Base-by-base conservation (phyloP, 2,888 invertebrate species). In the Mythimna vitellina region DNA sequence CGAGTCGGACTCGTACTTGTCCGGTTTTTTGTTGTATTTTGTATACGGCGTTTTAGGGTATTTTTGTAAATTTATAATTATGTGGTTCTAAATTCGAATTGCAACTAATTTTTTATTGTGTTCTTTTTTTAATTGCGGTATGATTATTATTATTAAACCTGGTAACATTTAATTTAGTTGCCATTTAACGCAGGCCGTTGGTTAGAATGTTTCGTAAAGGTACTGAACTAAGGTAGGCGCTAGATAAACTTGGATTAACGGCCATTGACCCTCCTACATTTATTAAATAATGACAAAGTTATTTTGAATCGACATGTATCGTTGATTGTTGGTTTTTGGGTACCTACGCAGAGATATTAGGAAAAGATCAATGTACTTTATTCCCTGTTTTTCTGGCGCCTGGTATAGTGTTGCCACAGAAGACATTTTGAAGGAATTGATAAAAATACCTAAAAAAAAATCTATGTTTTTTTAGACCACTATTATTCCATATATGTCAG, bases 401-500 rank as follows among this genome's bases (percentile, higher is more conserved):
- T 42, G 14, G 12, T 42, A 14, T 14, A 73, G 53, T 70, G 12
- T 53, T 51, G 65, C 65, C 62, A 62, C 22, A n/a, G 54, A n/a
- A 64, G 46, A 42, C 25, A n/a, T 49, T 65, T 64, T n/a, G 25
- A 69, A 73, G 42, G 35, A 49, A 70, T 62, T 42, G 22, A 53
- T 61, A 49, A 60, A 67, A 68, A 64, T 51, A 25, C 22, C 32
- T n/a, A n/a, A n/a, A n/a, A n/a, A n/a, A 42, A 61, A 61, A 25
- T 57, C 49, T 63, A 58, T 54, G 68, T 51, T 53, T 51, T 81
- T 63, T 54, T 67, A 71, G 71, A 77, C 76, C 53, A 72, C 0
- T 60, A 66, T 67, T 64, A 82, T 80, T 80, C 80, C 80, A 82
- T 62, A 38, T 14, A 49, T n/a, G 79, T 60, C 73, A 78, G 73